Conservation (phyloP, 2,797 vertebrate genomes). For the Tauraco hartlaubi region DNA sequence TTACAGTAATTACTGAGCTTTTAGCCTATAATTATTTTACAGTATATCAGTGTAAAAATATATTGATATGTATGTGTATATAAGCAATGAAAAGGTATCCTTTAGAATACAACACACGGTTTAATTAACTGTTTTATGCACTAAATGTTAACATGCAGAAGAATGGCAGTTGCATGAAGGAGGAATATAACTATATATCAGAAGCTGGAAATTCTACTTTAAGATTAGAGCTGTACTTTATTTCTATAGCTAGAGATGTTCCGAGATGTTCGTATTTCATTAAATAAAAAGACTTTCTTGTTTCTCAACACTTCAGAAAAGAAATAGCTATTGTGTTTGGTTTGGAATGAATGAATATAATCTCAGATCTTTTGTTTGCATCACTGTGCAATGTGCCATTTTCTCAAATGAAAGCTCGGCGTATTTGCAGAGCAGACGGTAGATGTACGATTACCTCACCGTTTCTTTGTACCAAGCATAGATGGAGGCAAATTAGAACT, state of each 20-base stretch:
- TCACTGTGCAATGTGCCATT: slow-evolving; percentile 46
- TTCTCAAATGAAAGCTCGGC: slow-evolving; percentile 32
- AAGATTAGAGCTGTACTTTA: background rate
- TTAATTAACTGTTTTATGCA: background rate
- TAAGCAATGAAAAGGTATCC: background rate
- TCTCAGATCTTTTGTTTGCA: slow-evolving; percentile 47
- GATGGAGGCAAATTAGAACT: slow-evolving; percentile 46
- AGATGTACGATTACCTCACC: slow-evolving; percentile 49
- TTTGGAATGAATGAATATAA: slow-evolving; percentile 22
- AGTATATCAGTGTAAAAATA: background rate
- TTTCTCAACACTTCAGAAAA: slow-evolving; percentile 49
- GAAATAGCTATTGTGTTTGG: slow-evolving; percentile 18
- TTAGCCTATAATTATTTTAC: background rate
- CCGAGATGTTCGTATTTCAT: slow-evolving; percentile 14
- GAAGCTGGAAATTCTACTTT: background rate
- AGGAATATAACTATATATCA: background rate
- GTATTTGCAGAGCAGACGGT: slow-evolving; percentile 10
- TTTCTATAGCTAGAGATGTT: slow-evolving; percentile 12
- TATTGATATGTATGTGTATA: background rate
- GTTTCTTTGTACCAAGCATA: slow-evolving; percentile 24
- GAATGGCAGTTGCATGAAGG: background rate
- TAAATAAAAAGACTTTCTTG: slow-evolving; percentile 8
- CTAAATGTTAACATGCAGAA: background rate
- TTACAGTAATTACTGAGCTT: background rate
- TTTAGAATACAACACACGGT: background rate